Evolutionary conservation across 2,113 vertebrate genomes (phyloP).

Genomic region (Callaeas wilsoni): DNA sequence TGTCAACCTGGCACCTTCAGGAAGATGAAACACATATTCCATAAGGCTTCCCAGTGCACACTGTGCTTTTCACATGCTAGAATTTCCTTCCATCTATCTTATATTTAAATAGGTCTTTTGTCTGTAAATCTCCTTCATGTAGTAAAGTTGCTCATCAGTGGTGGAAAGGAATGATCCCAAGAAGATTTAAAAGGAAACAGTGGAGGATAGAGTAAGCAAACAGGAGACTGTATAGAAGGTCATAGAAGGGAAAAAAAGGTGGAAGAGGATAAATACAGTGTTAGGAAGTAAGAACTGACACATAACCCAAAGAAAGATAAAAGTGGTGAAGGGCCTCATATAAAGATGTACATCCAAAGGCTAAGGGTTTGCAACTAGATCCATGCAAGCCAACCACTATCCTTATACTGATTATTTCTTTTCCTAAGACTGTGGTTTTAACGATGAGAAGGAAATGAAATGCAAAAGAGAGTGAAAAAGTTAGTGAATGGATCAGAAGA

Average conservation of each 20-base stretch:
- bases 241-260: not conserved
- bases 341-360: not conserved
- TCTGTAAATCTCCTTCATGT: not conserved
- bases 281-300: not conserved
- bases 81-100: not conserved
- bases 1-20: not conserved
- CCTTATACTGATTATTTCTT: accelerated
- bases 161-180: not conserved
- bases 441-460: not conserved
- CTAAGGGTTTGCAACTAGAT: not conserved
- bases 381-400: not conserved
- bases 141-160: not conserved
- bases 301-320: not conserved
- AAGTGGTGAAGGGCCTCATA: not conserved
- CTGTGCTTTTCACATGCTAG: not conserved
- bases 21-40: not conserved
- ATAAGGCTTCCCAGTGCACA: not conserved
- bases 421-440: not conserved
- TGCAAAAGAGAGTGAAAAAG: not conserved
- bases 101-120: not conserved
- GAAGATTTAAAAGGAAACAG: not conserved
- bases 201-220: not conserved
- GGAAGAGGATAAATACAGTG: not conserved
- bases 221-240: not conserved
- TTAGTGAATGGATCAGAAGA: not conserved